These are phyloP conservation scores for Carcharodon carcharias DNA, from an alignment of 2,797 vertebrate genomes.

Conservation along the genomic window DNA sequence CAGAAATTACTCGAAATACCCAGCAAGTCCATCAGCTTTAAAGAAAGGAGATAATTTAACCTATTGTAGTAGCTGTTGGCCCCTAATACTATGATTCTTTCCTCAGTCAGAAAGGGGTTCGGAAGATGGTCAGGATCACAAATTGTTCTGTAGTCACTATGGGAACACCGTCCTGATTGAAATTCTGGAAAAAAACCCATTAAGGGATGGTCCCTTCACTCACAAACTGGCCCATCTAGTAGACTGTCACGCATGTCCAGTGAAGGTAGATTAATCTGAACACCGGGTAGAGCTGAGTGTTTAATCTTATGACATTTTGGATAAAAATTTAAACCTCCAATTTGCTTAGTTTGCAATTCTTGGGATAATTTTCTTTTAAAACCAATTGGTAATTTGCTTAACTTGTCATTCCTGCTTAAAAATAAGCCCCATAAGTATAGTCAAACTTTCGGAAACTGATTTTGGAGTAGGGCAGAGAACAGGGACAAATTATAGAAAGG, in stretches of 20 bases:
- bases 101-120: background rate
- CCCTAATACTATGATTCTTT: background rate
- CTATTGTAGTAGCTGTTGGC: background rate
- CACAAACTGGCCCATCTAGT: background rate
- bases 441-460: background rate
- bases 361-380: background rate
- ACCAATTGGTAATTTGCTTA: background rate
- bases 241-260: background rate
- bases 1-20: background rate
- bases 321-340: background rate
- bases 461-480: background rate
- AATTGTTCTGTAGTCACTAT: background rate
- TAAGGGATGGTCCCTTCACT: background rate
- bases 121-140: background rate
- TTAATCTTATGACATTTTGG: background rate
- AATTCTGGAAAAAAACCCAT: background rate
- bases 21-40: background rate
- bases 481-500: background rate
- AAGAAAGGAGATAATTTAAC: background rate
- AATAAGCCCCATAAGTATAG: background rate
- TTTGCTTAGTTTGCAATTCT: background rate
- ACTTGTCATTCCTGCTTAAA: background rate
- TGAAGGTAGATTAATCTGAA: background rate
- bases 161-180: background rate
- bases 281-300: too few species aligned